Evolutionary conservation across 2,888 invertebrate species (phyloP).

Genomic region (Synanthedon tipuliformis): DNA sequence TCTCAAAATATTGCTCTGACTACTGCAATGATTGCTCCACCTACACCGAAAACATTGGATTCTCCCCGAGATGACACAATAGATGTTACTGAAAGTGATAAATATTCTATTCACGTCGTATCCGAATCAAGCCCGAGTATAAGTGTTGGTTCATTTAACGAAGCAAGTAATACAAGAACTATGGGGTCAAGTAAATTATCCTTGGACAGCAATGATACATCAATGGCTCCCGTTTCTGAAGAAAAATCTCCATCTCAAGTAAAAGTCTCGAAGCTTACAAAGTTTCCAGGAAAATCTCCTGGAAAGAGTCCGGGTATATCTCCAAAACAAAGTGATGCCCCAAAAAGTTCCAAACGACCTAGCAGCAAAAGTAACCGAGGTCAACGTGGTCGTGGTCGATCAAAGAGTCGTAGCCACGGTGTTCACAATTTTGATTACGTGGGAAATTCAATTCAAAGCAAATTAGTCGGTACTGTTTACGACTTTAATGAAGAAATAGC

Average conservation of each 20-base stretch:
- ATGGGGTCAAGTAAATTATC: constrained; percentile 32
- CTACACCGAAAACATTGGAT: constrained; percentile 61
- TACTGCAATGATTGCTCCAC: constrained; percentile 82
- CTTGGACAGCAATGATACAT: constrained; percentile 45
- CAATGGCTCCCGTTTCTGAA: constrained; percentile 36
- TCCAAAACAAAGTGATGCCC: constrained; percentile 71
- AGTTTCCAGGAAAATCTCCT: constrained; percentile 76
- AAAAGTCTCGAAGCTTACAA: constrained; percentile 67
- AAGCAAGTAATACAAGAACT: constrained; percentile 29
- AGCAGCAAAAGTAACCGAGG: constrained; percentile 52
- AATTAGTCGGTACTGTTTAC: constrained; percentile 87
- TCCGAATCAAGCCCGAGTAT: constrained; percentile 51
- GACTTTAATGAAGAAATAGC: constrained; percentile 88
- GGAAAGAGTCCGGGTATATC: constrained; percentile 78
- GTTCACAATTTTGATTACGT: constrained; percentile 48
- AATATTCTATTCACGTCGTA: constrained; percentile 42
- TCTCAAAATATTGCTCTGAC: constrained; percentile 86
- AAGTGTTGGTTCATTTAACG: constrained; percentile 47
- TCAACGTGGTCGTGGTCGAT: constrained; percentile 61
- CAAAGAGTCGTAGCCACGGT: constrained; percentile 49
- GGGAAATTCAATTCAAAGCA: constrained; percentile 81
- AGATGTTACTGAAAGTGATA: constrained; percentile 45
- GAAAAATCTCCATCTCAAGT: constrained; percentile 35
- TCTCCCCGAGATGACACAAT: constrained; percentile 51
- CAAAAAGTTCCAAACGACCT: constrained; percentile 43